Evolutionary conservation across 2,113 vertebrate genomes (phyloP).

Genomic region (Cheilinus undulatus): DNA sequence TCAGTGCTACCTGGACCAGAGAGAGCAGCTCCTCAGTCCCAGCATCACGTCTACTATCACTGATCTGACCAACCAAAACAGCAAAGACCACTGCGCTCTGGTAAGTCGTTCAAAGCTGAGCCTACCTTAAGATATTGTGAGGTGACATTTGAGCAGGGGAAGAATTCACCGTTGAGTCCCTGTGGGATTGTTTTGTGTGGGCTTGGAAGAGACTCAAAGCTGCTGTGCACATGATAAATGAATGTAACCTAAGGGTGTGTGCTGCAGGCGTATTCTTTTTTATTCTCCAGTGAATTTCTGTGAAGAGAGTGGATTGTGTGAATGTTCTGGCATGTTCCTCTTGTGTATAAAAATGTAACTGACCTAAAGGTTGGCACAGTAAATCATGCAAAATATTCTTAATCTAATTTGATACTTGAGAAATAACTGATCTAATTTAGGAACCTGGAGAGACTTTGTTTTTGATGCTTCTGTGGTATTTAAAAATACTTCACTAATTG

Average conservation of each 20-base stretch:
- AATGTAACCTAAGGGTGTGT: slow-evolving; percentile 36
- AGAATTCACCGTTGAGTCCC: slow-evolving; percentile 32
- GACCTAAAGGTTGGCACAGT: slow-evolving; percentile 13
- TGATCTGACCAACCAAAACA: slow-evolving; percentile 94
- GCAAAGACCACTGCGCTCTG: slow-evolving; percentile 98
- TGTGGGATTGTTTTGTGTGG: slow-evolving; percentile 47
- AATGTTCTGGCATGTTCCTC: not conserved
- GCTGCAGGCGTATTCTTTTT: slow-evolving; percentile 31
- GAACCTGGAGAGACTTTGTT: not conserved
- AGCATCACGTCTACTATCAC: slow-evolving; percentile 94
- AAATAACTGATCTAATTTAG: slow-evolving; percentile 20
- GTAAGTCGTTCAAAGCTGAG: slow-evolving; percentile 76
- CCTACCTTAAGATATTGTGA: slow-evolving; percentile 60
- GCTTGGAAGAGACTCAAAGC: slow-evolving; percentile 45
- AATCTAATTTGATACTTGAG: slow-evolving; percentile 19
- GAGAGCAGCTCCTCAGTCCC: slow-evolving; percentile 91
- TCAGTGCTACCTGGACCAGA: slow-evolving; percentile 95
- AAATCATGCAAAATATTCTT: slow-evolving; percentile 21
- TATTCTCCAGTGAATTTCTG: slow-evolving; percentile 33
- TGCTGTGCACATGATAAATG: slow-evolving; percentile 61
- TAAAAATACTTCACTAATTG: slow-evolving; percentile 62
- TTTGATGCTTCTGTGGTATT: slow-evolving; percentile 49
- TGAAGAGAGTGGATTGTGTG: slow-evolving; percentile 15
- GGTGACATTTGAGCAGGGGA: slow-evolving; percentile 64
- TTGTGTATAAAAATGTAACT: slow-evolving; percentile 18